Evolutionary conservation across 2,797 vertebrate species (phyloP), one percentile per base, ranked within the genome.

Genomic region (Corythornis leucogaster): DNA sequence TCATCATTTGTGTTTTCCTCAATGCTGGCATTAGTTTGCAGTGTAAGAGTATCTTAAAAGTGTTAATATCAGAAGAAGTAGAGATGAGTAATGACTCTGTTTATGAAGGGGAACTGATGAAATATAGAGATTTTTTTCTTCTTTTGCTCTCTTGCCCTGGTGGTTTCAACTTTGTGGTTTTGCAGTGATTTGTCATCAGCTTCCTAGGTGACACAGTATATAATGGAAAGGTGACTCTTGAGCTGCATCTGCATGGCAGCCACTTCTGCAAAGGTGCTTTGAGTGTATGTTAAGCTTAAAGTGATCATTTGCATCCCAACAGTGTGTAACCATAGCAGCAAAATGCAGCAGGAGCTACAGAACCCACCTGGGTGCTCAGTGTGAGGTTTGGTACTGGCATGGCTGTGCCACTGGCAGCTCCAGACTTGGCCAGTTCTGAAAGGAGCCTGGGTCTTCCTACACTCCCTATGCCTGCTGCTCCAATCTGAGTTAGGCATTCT

Each of bases 381-480:
- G 3, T 43, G 54, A 80, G 66, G 25, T 64, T 75, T 38, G 35
- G 42, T 71, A 9, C 61, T 64, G 53, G 45, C 33, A 18, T 14
- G 31, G 51, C 50, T 50, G 7, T 8, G 9, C 24, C 0, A 2
- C 7, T 9, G 9, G 13, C 2, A 0, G 38, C 74, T 81, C 89
- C 4, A 6, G 64, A 82, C 42, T 45, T 5, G 25, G 18, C 19
- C 45, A 22, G 48, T 59, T 84, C 90, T 93, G 91, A 94, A 87
- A 82, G 85, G 67, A 83, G 57, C 28, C 55, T 63, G 54, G 28
- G 6, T 67, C 42, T 90, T 89, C 71, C 78, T 78, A 40, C 42
- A 21, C 71, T 91, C 91, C 85, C 73, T 85, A 14, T 1, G 53
- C 75, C 30, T 85, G 57, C 61, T 63, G 75, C 66, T 85, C 66